Evolutionary conservation across 2,888 invertebrate genomes (phyloP), one percentile per base, ranked within the genome.

Genomic region (Protonemura montana): DNA sequence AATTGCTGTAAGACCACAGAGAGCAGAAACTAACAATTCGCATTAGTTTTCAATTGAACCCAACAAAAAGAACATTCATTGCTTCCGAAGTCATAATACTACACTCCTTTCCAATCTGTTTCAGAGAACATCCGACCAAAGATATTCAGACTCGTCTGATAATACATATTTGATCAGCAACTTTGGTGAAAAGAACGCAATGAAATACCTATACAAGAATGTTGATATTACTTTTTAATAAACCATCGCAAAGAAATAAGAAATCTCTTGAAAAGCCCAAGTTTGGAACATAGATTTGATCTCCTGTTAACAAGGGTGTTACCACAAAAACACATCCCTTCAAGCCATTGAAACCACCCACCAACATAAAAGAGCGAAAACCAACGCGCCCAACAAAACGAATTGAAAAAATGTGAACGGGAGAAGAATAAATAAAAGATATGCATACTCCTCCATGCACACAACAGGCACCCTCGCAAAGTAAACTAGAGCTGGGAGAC

Each of bases 261-360:
- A 59, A 59, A 59, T 10, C 59, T 59, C 59, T 10, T 59, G 59
- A 59, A 59, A 59, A 59, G 7, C 59, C 21, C 59, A 21, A 59
- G 59, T 21, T 21, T 21, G 59, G 59, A 16, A 35, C 10, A 59
- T 59, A 59, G 78, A 78, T 78, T 78, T 78, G 78, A 78, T 78
- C 78, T 78, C 7, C 28, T 78, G 78, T 78, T 78, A 78, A 78
- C 78, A 78, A 78, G 78, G 78, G 78, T 78, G 78, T 78, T 78
- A 78, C 27, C 78, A 26, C 28, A 10, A 78, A 28, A 78, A 7
- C 78, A 78, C 28, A 78, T 6, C 28, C 78, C 78, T 78, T 27
- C 1, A 1, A 78, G 10, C 26, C 26, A 28, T n/a, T 10, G 78
- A 6, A 25, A 78, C 78, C 78, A 78, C 78, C 28, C 26, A 78